Evolutionary conservation across 2,113 vertebrate genomes (phyloP).

Genomic region (Rousettus leschenaultii): DNA sequence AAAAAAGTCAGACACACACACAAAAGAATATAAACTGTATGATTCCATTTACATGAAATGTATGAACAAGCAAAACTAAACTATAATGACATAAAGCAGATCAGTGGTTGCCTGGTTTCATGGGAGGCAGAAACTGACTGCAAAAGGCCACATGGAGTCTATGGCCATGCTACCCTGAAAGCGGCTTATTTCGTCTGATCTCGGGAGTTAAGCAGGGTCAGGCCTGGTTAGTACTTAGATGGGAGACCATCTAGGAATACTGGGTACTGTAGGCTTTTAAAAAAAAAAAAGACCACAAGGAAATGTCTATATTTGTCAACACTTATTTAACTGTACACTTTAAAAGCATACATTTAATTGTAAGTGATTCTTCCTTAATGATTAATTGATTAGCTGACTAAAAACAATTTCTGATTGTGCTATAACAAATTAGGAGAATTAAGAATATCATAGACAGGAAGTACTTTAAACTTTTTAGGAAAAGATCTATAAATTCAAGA

Average conservation of each 20-base stretch:
- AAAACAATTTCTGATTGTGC: conserved; percentile 1
- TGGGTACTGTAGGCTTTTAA: too few relatives aligned
- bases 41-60: not conserved
- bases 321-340: not conserved
- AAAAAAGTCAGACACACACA: not conserved
- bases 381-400: not conserved
- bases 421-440: not conserved
- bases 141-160: not conserved
- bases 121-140: not conserved
- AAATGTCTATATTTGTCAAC: not conserved
- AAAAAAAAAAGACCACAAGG: not conserved
- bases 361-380: not conserved
- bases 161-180: too few relatives aligned
- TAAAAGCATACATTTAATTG: not conserved
- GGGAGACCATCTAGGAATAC: too few relatives aligned
- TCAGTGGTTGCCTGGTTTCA: not conserved
- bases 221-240: too few relatives aligned
- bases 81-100: not conserved
- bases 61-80: not conserved
- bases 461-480: not conserved
- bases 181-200: too few relatives aligned
- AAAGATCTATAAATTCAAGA: not conserved
- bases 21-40: not conserved
- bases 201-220: too few relatives aligned
- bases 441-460: not conserved